Conservation (phyloP, 2,888 invertebrate species). For the Mythimna albipuncta region DNA sequence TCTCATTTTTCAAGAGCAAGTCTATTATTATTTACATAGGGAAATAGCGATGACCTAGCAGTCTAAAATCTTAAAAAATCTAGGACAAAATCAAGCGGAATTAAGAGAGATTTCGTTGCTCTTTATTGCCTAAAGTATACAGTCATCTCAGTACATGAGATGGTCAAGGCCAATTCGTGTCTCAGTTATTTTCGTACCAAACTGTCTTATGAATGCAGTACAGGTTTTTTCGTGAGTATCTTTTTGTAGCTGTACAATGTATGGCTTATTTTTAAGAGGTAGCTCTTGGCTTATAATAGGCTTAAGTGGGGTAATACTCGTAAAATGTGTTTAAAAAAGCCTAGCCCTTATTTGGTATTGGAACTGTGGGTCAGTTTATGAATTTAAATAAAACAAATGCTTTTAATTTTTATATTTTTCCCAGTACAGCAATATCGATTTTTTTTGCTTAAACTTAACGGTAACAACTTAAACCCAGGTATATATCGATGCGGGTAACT, state of each 20-base stretch:
- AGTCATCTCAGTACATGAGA: slow-evolving; percentile 43
- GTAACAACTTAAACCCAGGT: no score
- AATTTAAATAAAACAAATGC: not conserved
- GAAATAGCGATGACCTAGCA: not conserved
- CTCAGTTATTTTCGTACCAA: slow-evolving; percentile 55
- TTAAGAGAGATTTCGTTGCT: slow-evolving; percentile 27
- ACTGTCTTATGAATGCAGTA: slow-evolving; percentile 40
- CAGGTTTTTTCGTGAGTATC: slow-evolving; percentile 34
- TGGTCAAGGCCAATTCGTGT: slow-evolving; percentile 57
- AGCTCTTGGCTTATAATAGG: not conserved
- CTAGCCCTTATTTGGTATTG: not conserved
- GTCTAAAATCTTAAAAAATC: not conserved
- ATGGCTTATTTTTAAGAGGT: slow-evolving; percentile 3
- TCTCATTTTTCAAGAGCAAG: not conserved
- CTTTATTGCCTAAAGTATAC: slow-evolving; percentile 48
- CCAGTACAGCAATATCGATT: no score
- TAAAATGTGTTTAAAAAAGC: not conserved
- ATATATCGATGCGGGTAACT: no score
- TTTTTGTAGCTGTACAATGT: slow-evolving; percentile 22
- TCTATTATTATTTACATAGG: not conserved
- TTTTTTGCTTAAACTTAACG: no score
- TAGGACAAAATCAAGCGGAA: slow-evolving; percentile 19
- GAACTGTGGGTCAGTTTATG: not conserved
- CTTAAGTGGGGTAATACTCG: not conserved
- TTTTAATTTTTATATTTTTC: not conserved